phyloP scores from a whole-genome alignment of 2,888 invertebrate genomes.

The Phortica magna region DNA sequence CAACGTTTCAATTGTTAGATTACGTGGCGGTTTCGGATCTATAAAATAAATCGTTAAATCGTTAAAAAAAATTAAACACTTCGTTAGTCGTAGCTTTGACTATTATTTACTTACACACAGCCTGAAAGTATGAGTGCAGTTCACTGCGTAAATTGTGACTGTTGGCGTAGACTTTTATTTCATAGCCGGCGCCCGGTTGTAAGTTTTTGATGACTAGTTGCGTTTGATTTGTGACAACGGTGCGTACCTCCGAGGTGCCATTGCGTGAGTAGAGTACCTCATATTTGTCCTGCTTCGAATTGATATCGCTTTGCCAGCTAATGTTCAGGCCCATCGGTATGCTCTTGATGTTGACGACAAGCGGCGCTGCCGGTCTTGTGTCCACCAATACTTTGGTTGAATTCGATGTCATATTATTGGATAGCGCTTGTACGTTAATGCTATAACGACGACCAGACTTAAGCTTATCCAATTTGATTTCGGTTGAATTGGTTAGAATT shows the following conservation, averaged over 20 bases:
- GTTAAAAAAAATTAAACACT: too few species aligned
- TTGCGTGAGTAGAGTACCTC: conserved; percentile 89
- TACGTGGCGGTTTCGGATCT: conserved; percentile 90
- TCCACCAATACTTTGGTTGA: conserved; percentile 85
- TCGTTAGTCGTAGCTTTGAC: too few species aligned
- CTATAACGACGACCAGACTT: conserved; percentile 94
- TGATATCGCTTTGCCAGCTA: conserved; percentile 95
- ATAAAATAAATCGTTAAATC: too few species aligned
- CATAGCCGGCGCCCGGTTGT: conserved; percentile 93
- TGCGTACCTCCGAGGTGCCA: conserved; percentile 83
- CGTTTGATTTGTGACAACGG: conserved; percentile 83
- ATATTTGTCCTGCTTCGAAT: conserved; percentile 91
- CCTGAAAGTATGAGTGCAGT: conserved; percentile 91
- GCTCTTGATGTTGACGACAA: conserved; percentile 88
- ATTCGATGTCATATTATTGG: conserved; percentile 89
- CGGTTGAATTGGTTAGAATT: conserved; percentile 82
- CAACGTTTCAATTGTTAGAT: conserved; percentile 87
- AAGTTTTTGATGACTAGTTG: conserved; percentile 85
- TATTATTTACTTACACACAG: conserved; percentile 88
- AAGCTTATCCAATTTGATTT: conserved; percentile 85
- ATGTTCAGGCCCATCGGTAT: conserved; percentile 87
- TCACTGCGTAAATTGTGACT: conserved; percentile 90
- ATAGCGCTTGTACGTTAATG: conserved; percentile 88
- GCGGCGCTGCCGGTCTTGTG: conserved; percentile 92
- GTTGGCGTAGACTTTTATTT: conserved; percentile 91